Percentiles rank a stretch among this genome's conserved stretches.
These are phyloP conservation scores for Diploptera punctata DNA, from an alignment of 2,888 invertebrate species.

Conservation along the genomic window DNA sequence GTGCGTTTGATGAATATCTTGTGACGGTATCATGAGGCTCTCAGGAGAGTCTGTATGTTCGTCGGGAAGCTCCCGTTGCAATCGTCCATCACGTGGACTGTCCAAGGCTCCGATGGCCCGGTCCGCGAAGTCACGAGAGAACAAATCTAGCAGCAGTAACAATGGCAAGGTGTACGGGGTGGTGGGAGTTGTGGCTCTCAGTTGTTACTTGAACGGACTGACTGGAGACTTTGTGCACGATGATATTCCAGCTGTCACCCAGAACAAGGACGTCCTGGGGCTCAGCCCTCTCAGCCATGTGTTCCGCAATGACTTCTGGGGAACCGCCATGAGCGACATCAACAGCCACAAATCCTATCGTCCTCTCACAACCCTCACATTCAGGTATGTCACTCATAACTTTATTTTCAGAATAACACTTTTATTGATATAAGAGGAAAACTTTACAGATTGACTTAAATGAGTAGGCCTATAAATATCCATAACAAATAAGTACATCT, in stretches of 20 bases:
- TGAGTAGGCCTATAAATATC: no score
- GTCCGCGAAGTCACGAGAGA: background rate
- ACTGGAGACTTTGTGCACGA: constrained; percentile 87
- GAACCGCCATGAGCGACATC: constrained; percentile 81
- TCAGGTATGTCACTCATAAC: constrained; percentile 70
- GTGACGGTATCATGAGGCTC: background rate
- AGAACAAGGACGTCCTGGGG: constrained; percentile 81
- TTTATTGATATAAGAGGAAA: no score
- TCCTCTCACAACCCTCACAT: constrained; percentile 83
- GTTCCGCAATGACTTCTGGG: constrained; percentile 87
- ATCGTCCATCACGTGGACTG: background rate
- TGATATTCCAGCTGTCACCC: constrained; percentile 83
- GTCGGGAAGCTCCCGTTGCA: background rate
- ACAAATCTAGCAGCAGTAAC: background rate
- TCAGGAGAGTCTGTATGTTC: background rate
- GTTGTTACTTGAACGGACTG: constrained; percentile 76
- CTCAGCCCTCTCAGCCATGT: constrained; percentile 66
- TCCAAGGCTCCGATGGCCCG: background rate
- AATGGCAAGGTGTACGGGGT: constrained; percentile 57
- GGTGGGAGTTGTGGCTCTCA: constrained; percentile 70
- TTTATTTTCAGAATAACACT: no score
- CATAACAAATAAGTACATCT: no score
- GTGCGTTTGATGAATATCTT: background rate
- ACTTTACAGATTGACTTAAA: no score
- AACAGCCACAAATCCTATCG: constrained; percentile 88